Evolutionary conservation across 2,888 invertebrate genomes (phyloP), one percentile per base, ranked within the genome.

Genomic region (Ochropacha duplaris): DNA sequence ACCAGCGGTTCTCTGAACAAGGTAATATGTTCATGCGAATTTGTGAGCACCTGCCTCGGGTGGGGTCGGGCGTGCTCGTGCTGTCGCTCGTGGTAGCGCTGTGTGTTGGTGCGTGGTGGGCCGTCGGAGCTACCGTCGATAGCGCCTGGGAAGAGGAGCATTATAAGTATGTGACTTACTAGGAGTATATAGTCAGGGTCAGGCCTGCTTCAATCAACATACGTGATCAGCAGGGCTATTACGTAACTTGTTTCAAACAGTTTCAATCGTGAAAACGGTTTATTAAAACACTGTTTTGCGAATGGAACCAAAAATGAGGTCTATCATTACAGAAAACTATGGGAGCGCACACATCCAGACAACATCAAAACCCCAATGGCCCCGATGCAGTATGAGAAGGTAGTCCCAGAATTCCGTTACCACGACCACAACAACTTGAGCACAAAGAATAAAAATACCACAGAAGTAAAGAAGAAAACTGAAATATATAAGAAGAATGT

Each of bases 341-440:
- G 92, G 92, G 89, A 92, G 64, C 81, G 86, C 9, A 87, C 90
- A 3, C 92, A 93, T 61, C 92, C 92, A 1, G 92, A 92, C 52
- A 83, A 83, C 28, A 81, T 86, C 0, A 88, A 89, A 62, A 86
- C 86, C 57, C 85, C 88, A 0, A 68, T 85, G 11, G 79, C 86
- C 4, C 90, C 88, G 8, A 69, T 87, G 60, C 83, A 83, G n/a
- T 78, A 84, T 57, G 92, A 92, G 62, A 91, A 88, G 85, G 91
- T 84, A 54, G 55, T 77, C n/a, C 78, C 87, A 0, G 92, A 91
- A 60, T 81, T 86, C 68, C 87, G 88, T 0, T 93, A 93, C 72
- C 93, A 93, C 58, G 93, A 93, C 57, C 93, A 93, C 79, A 93
- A 93, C 66, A 93, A 93, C 64, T 64, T 93, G 0, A 93, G 92